phyloP scores from a whole-genome alignment of 2,888 invertebrate genomes.

The Petrolisthes manimaculis region DNA sequence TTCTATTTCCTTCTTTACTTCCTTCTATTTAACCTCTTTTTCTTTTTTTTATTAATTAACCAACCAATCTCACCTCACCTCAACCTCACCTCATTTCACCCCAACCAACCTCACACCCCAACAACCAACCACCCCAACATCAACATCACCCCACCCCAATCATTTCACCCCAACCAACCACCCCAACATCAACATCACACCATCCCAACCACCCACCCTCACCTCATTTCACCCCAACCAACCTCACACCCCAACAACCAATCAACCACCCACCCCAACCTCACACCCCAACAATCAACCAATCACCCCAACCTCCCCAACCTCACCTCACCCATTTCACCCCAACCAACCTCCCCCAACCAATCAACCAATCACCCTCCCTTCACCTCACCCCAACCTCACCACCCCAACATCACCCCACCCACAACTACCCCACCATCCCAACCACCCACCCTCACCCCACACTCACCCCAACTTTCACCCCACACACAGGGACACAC shows the following conservation, averaged over 20 bases:
- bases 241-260: neutral
- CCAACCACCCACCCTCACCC: neutral
- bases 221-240: too few relatives aligned
- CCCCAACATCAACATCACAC: neutral
- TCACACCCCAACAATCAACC: neutral
- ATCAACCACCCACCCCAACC: neutral
- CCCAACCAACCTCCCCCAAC: neutral
- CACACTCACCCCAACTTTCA: neutral
- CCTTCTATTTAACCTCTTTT: neutral
- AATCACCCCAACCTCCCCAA: neutral
- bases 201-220: neutral
- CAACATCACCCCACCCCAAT: too few relatives aligned
- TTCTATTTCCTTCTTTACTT: neutral
- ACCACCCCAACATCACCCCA: neutral
- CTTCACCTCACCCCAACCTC: too few relatives aligned
- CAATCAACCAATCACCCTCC: too few relatives aligned
- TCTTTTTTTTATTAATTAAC: neutral
- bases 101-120: neutral
- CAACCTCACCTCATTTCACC: neutral
- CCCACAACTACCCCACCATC: neutral
- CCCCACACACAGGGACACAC: conserved; percentile 78
- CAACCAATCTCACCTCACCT: neutral
- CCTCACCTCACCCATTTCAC: neutral
- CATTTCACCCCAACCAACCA: neutral
- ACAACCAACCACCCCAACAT: neutral